These are phyloP conservation scores for Pimpla rufipes DNA, from an alignment of 2,888 invertebrate species.

Conservation along the genomic window DNA sequence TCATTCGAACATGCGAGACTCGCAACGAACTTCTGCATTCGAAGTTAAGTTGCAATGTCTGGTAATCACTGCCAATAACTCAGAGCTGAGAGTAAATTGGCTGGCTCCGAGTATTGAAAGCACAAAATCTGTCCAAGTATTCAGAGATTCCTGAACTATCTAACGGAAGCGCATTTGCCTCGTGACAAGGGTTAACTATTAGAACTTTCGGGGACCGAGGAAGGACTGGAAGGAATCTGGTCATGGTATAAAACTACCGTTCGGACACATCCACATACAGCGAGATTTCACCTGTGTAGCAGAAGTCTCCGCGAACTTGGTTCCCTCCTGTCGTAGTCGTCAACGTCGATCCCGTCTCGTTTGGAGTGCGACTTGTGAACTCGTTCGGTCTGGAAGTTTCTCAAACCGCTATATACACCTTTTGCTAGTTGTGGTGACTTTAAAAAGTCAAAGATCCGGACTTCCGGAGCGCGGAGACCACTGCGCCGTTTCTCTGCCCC, in stretches of 20 bases:
- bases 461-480: conserved; percentile 8
- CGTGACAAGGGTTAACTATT: conserved; percentile 33
- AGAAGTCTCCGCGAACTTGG: conserved; percentile 42
- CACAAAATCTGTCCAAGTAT: conserved; percentile 3
- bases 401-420: conserved; percentile 5
- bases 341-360: conserved; percentile 39
- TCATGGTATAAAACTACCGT: conserved; percentile 2
- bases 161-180: conserved; percentile 11
- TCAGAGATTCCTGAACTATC: not conserved
- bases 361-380: conserved; percentile 39
- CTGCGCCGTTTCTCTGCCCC: not conserved
- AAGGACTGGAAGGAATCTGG: conserved; percentile 22
- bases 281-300: conserved; percentile 18
- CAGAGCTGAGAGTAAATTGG: not conserved
- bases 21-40: not conserved
- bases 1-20: not conserved
- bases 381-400: conserved; percentile 5
- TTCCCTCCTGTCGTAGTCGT: conserved; percentile 21
- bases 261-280: conserved; percentile 1
- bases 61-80: not conserved
- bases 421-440: conserved; percentile 20
- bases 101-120: not conserved
- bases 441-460: conserved; percentile 40
- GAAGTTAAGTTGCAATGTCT: not conserved
- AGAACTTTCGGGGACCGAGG: conserved; percentile 33